Evolutionary conservation across 2,888 invertebrate genomes (phyloP).

Genomic region (Nomada goodeniana): DNA sequence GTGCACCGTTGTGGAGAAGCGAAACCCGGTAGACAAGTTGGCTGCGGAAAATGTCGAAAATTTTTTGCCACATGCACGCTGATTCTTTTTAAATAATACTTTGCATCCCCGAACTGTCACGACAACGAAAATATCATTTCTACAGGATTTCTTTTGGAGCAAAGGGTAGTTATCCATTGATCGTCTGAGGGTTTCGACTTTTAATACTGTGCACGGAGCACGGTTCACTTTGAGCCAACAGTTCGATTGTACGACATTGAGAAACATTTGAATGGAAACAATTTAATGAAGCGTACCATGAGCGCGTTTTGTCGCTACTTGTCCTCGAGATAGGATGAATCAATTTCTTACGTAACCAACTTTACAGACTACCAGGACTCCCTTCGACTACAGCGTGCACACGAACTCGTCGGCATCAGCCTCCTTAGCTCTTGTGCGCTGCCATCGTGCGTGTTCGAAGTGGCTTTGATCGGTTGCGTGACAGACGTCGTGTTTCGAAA

Average conservation of each 20-base stretch:
- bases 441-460: slow-evolving; percentile 53
- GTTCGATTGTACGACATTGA: neutral
- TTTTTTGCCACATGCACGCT: too few species aligned
- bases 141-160: too few species aligned
- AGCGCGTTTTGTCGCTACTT: neutral
- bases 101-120: too few species aligned
- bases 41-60: slow-evolving; percentile 11
- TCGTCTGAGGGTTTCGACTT: neutral
- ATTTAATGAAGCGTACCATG: neutral
- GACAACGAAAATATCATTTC: neutral
- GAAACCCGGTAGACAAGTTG: slow-evolving; percentile 54
- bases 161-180: neutral
- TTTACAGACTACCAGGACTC: slow-evolving; percentile 61
- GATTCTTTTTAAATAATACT: too few species aligned
- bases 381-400: slow-evolving; percentile 68
- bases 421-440: slow-evolving; percentile 70
- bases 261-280: neutral
- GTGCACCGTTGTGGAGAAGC: slow-evolving; percentile 64
- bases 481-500: slow-evolving; percentile 20
- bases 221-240: neutral
- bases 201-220: neutral
- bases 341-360: slow-evolving; percentile 29
- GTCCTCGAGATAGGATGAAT: neutral
- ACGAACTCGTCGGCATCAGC: slow-evolving; percentile 64
- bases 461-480: slow-evolving; percentile 45